Evolutionary conservation across 2,113 vertebrate genomes (phyloP), one percentile per base, ranked within the genome.

Genomic region (Colaptes auratus): DNA sequence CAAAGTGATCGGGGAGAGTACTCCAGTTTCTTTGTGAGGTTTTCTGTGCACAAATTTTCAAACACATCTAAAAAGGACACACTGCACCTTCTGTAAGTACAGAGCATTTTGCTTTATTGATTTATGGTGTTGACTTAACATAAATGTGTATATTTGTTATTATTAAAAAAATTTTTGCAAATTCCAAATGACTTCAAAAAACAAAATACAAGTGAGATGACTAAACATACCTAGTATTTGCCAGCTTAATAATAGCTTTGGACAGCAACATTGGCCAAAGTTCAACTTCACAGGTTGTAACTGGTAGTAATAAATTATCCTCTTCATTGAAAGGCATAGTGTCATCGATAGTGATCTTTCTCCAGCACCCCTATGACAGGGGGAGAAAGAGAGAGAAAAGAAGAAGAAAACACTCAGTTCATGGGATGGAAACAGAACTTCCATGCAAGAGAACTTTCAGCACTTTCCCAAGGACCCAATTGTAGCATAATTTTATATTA

Each of bases 201-300:
- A 79, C 6, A 79, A 67, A 77, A 4, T 1, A 2, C 72, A 73
- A 76, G 28, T 20, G 16, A 74, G 25, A 30, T 86, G 25, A 72
- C 10, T 81, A 59, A 94, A 98, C 98, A 94, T 98, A 99, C 99
- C 99, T 98, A 87, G 98, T 97, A 92, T 97, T 98, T 92, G 98
- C 98, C 85, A 99, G 91, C 93, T 99, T 99, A 96, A 99, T 98
- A 66, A 99, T 97, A 73, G 98, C 99, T 97, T 99, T 99, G 81
- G 98, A 97, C 95, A 99, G 90, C 89, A 99, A 93, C 99, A 99
- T 98, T 50, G 99, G 99, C 99, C 99, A 99, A 75, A 99, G 98
- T 96, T 99, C 99, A 92, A 90, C 93, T 52, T 98, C 96, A 95
- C 86, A 98, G 24, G 97, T 92, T 91, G 98, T 98, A 82, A 98